These are phyloP conservation scores for Archips crataeganus DNA, from an alignment of 2,888 invertebrate species.

Conservation along the genomic window DNA sequence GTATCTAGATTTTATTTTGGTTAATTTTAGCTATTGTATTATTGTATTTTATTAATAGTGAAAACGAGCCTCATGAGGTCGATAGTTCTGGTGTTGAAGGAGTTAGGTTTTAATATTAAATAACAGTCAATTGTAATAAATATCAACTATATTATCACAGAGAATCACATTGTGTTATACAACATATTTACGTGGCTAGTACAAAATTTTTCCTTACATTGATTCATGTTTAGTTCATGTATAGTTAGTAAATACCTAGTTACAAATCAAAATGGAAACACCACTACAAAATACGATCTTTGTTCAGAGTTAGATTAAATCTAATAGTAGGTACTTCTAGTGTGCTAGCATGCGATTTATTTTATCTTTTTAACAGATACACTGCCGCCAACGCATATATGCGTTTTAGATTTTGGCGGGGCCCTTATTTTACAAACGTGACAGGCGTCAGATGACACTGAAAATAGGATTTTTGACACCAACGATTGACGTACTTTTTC, in stretches of 20 bases:
- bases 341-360: neutral
- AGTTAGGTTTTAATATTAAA: slow-evolving; percentile 47
- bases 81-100: too few species aligned
- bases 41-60: too few species aligned
- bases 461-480: too few species aligned
- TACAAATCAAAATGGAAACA: slow-evolving; percentile 63
- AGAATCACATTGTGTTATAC: slow-evolving; percentile 86
- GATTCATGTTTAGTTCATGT: slow-evolving; percentile 60
- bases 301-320: slow-evolving; percentile 50
- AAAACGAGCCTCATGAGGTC: too few species aligned
- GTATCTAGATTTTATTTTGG: too few species aligned
- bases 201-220: slow-evolving; percentile 78
- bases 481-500: too few species aligned
- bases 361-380: neutral
- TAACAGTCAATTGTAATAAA: slow-evolving; percentile 73
- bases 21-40: too few species aligned
- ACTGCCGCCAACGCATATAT: neutral
- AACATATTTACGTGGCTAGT: slow-evolving; percentile 84
- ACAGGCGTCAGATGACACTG: too few species aligned
- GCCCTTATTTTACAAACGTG: too few species aligned
- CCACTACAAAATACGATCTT: slow-evolving; percentile 70
- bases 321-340: slow-evolving; percentile 34
- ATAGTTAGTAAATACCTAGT: slow-evolving; percentile 59
- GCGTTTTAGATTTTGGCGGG: too few species aligned
- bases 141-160: slow-evolving; percentile 86